These are phyloP conservation scores for Microplitis demolitor DNA, from an alignment of 1,140 invertebrate genomes.

Conservation along the genomic window DNA sequence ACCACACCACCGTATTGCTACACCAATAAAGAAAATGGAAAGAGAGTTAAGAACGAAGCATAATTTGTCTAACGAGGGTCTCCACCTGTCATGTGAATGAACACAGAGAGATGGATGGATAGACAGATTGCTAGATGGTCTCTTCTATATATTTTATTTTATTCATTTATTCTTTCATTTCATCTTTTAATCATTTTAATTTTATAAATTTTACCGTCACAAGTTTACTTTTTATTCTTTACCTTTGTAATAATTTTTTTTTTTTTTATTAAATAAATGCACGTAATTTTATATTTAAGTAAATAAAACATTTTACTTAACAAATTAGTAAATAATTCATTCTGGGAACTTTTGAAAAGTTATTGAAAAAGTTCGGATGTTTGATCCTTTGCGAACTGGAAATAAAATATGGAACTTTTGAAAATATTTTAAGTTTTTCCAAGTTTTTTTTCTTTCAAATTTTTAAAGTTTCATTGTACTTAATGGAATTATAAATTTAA, in stretches of 20 bases:
- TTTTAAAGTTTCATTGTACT: too few species aligned
- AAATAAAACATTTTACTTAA: too few species aligned
- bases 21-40: constrained; percentile 3
- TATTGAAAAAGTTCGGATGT: too few species aligned
- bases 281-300: too few species aligned
- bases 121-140: constrained; percentile 23
- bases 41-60: constrained; percentile 43
- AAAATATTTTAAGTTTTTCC: too few species aligned
- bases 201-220: background rate
- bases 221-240: too few species aligned
- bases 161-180: background rate
- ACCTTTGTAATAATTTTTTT: too few species aligned
- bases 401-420: background rate
- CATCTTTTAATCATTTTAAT: constrained; percentile 1
- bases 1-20: background rate
- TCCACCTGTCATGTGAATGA: constrained; percentile 47
- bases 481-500: background rate
- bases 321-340: too few species aligned
- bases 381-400: too few species aligned
- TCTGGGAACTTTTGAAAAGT: too few species aligned
- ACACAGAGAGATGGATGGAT: constrained; percentile 35
- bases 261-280: too few species aligned
- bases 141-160: background rate
- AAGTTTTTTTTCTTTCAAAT: background rate
- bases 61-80: constrained; percentile 53